Evolutionary conservation across 37 sponge, comb jelly and placozoan genomes (phyloP), one percentile per base, ranked within the genome.

Genomic region (Tethya wilhelma): DNA sequence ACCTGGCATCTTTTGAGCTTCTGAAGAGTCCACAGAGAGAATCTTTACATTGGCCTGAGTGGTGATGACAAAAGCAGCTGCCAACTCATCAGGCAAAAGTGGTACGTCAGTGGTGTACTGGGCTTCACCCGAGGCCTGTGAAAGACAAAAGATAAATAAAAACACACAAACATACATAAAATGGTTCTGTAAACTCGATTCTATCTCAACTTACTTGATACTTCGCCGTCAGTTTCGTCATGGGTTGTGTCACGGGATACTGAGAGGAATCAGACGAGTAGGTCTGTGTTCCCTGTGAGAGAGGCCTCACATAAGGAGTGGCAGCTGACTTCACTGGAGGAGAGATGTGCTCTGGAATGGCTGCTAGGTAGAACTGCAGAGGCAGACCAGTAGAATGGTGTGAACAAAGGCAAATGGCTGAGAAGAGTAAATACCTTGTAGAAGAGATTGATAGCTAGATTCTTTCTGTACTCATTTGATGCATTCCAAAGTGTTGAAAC

Each of bases 81-180:
- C 76, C 14, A 85, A 56, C 39, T 89, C 79, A 28, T 71, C 66
- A 0, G 94, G 86, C 5, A 44, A 56, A 26, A 44, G 11, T 0
- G 90, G 90, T 0, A 93, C 53, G 34, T 93, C 94, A 70, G 84
- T 86, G 25, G 90, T 81, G 55, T 93, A 93, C 79, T 85, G 56
- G 14, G 94, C 94, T 66, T 93, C 90, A 29, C 94, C 94, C 34
- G 94, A 89, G 8, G 94, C 78, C 87, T 93, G 44, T 11, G 9
- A 1, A 60, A 78, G 34, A 22, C 74, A 69, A 41, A 12, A 68
- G 12, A 44, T 22, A 12, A n/a, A 12, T 6, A 22, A 23, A 30
- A 32, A 2, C 6, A n/a, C 23, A 42, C 3, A 43, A n/a, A 71
- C 2, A 42, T 9, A 6, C n/a, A 25, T 32, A 39, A 40, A 25